Base-by-base conservation (phyloP, 2,113 vertebrate species). In the Limanda limanda region DNA sequence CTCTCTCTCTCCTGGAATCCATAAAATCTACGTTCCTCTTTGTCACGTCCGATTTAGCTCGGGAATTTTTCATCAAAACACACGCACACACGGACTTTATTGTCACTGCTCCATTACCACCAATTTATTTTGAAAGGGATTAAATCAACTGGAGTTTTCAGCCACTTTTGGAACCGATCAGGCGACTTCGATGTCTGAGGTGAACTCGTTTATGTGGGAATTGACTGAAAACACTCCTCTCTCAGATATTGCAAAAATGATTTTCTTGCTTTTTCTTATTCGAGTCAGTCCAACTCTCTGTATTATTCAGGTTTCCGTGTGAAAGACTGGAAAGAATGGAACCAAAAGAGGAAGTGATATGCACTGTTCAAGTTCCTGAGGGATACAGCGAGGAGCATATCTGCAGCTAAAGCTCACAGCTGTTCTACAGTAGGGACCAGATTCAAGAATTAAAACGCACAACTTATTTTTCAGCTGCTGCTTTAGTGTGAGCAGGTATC, bases 111-210 rank as follows among this genome's bases (percentile, higher is more conserved):
- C 47, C 47, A 7, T 51, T 6, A 51, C 47, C 14, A 21, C 21
- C 40, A 7, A 59, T 69, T 68, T 75, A 31, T 37, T 12, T 23
- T 52, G 47, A 70, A 74, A 48, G 67, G 18, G 7, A 9, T 21
- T 25, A 42, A 31, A 59, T 78, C 59, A 78, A 69, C 63, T 58
- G 54, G 58, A 73, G 47, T 42, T 78, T 66, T 83, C 55, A 71
- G 4, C 55, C 70, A 42, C 59, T 78, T 86, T 25, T 25, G 25
- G 25, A 25, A 25, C 14, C 3, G 47, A 48, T 31, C 24, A 48
- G 59, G 73, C 18, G 2, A 20, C 2, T 67, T 5, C 20, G 0
- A 0, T 40, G 15, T 73, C 42, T 18, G 40, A 57, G 31, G n/a
- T 54, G 25, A 15, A 40, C 58, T 67, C 35, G 37, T 55, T 55